Evolutionary conservation across 2,888 invertebrate genomes (phyloP), one percentile per base, ranked within the genome.

Genomic region (Blera fallax): DNA sequence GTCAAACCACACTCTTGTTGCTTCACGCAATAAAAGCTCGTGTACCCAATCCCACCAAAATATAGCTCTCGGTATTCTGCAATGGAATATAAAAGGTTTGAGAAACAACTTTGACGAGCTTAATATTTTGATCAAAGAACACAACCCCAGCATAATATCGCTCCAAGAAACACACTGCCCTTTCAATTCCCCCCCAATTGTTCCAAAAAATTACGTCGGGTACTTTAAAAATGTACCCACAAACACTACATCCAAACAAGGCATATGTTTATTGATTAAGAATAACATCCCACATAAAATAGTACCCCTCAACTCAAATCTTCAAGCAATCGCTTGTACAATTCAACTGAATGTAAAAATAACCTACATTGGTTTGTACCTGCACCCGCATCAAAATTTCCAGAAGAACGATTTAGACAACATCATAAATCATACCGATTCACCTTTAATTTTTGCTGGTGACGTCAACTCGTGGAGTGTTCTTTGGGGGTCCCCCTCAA

Each of bases 71-170:
- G 16, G 27, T 32, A 29, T 54, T 14, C 29, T 54, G 3, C 58
- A 34, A 37, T 34, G 34, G 37, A 72, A 72, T 34, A 60, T 50
- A 11, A 58, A 73, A 73, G 73, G 43, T 58, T 40, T 37, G 29
- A 8, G 45, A 11, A 62, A 73, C 11, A 60, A 72, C 50, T 37
- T 60, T 50, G 60, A 37, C 16, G 50, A 73, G 43, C 37, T 67
- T 24, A 67, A n/a, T 52, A 67, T 67, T 67, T 37, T 67, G 24
- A 50, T 50, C 7, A 50, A 52, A 16, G 64, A 64, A 10, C 43
- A 29, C 3, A 62, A 29, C 3, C 62, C 62, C 1, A 21, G 54
- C 32, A 21, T 64, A 10, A 64, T 74, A 32, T 50, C 67, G 8
- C 43, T 43, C 29, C 24, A 69, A 69, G 48, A 58, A 11, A 74